A percentile compares a stretch with the other conserved stretches of the same genome.
Evolutionary conservation across 2,888 invertebrate genomes (phyloP).

Genomic region (Dastarcus helophoroides): DNA sequence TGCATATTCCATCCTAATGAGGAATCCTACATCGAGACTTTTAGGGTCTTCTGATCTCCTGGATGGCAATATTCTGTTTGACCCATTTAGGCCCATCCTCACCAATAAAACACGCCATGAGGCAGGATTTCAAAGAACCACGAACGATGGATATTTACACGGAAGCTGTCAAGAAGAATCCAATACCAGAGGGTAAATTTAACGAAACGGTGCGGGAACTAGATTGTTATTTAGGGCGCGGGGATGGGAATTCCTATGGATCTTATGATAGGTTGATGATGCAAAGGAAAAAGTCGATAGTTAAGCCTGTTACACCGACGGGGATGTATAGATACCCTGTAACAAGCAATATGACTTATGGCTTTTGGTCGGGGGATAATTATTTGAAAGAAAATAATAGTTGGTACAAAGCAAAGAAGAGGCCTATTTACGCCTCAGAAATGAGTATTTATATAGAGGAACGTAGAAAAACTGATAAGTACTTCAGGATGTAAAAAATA

Average conservation of each 20-base stretch:
- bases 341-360: too few relatives aligned
- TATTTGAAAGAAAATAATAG: too few relatives aligned
- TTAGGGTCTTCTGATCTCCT: too few relatives aligned
- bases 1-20: too few relatives aligned
- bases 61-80: too few relatives aligned
- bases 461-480: too few relatives aligned
- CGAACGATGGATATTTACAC: neutral
- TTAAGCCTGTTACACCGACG: neutral
- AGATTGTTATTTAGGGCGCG: neutral
- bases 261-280: neutral
- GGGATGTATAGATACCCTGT: conserved; percentile 1
- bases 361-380: too few relatives aligned
- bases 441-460: too few relatives aligned
- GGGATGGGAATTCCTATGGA: conserved; percentile 1
- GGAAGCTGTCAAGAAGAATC: neutral
- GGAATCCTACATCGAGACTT: too few relatives aligned
- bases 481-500: too few relatives aligned
- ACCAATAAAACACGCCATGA: neutral
- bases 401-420: too few relatives aligned
- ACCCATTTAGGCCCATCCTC: neutral
- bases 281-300: neutral
- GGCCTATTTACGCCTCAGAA: too few relatives aligned
- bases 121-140: neutral
- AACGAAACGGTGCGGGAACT: neutral
- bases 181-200: neutral